Conservation (phyloP, 1,140 invertebrate genomes). For the Conus betulinus region DNA sequence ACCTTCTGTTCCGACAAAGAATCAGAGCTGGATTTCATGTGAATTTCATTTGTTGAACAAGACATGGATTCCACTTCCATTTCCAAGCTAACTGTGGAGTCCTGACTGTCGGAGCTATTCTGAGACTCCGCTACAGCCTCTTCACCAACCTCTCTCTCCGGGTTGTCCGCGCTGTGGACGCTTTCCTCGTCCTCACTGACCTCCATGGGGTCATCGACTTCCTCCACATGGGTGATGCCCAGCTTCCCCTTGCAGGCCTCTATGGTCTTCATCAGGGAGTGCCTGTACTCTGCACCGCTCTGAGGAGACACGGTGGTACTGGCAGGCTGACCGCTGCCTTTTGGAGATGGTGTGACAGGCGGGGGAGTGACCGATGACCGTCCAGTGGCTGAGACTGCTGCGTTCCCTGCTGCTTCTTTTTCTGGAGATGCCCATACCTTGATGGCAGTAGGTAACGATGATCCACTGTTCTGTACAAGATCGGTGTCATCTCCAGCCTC, state of each 20-base stretch:
- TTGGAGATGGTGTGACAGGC: background rate
- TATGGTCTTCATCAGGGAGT: constrained; percentile 64
- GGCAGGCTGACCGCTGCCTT: background rate
- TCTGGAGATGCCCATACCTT: no score
- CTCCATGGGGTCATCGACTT: constrained; percentile 40
- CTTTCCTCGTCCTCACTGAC: constrained; percentile 54
- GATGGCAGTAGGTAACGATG: background rate
- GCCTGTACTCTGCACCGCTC: constrained; percentile 20
- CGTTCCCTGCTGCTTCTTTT: background rate
- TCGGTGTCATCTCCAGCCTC: background rate
- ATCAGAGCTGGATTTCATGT: background rate
- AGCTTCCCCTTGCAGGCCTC: constrained; percentile 70
- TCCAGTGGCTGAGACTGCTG: background rate
- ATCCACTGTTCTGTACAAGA: background rate
- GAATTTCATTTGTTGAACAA: background rate
- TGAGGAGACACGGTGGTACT: background rate
- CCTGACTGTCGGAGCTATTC: background rate
- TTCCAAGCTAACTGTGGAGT: background rate
- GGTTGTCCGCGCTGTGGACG: background rate
- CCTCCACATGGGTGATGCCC: constrained; percentile 53
- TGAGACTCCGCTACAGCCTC: background rate
- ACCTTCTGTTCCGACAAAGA: background rate
- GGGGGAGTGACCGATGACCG: background rate
- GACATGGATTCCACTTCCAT: background rate
- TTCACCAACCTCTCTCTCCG: background rate